Evolutionary conservation across 35 echinoderm and acorn worm species (phyloP), one percentile per base, ranked within the genome.

Genomic region (Patiria miniata): DNA sequence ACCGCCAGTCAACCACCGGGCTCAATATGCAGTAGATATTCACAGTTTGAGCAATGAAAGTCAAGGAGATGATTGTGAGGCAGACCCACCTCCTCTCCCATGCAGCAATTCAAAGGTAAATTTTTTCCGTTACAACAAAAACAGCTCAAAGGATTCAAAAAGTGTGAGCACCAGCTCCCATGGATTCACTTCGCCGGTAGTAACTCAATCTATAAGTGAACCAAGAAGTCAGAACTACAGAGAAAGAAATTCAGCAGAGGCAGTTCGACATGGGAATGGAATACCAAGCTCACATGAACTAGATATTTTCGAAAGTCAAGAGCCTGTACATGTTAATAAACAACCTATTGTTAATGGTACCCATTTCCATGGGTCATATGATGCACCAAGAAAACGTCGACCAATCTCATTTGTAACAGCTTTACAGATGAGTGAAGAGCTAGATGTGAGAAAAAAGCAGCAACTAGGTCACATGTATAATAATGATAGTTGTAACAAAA

Each of bases 341-440:
- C 37, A 78, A 69, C 33, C 51, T 37, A 78, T 77, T 38, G 86
- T 82, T 38, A 89, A 95, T 52, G 40, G 83, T 61, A 83, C 89
- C 18, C 51, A 78, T 84, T 58, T 52, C 37, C 89, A 83, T 68
- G 36, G 53, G 21, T 52, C 39, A 44, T 26, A 44, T 73, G 95
- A 93, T 37, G 84, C 56, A n/a, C 61, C 92, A 26, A 68, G 95
- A 55, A 81, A 91, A 15, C 51, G 95, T 23, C 84, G 95, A 15
- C 95, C 95, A 6, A 98, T 98, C 55, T 98, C 95, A 10, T 98
- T 98, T 81, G 88, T 98, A 26, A 98, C 95, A 0, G 95, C 95
- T 5, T 85, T 98, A 29, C 90, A 98, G 81, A 93, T 93, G 86
- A 94, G 88, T 57, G 88, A 94, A 52, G 95, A 98, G 51, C 61